Percentiles rank a stretch among this genome's conserved stretches.
These are phyloP conservation scores for Sinodicranocentrus sp. DNA, from an alignment of 2,888 invertebrate species.

Conservation along the genomic window DNA sequence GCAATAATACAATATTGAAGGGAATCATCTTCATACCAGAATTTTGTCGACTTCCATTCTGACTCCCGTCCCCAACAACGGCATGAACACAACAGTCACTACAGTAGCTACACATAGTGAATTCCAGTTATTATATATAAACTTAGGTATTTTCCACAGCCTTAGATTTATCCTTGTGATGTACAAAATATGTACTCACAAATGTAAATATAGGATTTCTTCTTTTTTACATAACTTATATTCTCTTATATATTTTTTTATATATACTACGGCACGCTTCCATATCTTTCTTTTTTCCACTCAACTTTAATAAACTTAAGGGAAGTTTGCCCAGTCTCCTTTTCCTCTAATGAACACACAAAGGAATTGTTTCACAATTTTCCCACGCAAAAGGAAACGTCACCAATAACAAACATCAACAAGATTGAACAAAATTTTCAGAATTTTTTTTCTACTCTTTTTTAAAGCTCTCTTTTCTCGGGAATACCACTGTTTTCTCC, in stretches of 20 bases:
- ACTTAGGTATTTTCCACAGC: slow-evolving; percentile 20
- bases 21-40: slow-evolving; percentile 73
- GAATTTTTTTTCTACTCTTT: too few species aligned
- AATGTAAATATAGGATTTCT: neutral
- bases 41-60: slow-evolving; percentile 73
- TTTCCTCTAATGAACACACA: slow-evolving; percentile 40
- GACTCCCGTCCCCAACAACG: slow-evolving; percentile 73
- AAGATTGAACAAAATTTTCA: neutral
- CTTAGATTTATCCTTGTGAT: slow-evolving; percentile 21
- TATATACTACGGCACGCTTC: too few species aligned
- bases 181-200: slow-evolving; percentile 3
- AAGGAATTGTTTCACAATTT: slow-evolving; percentile 43
- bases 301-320: slow-evolving; percentile 53
- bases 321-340: slow-evolving; percentile 29
- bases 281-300: slow-evolving; percentile 9
- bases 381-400: slow-evolving; percentile 20
- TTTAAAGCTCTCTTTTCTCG: slow-evolving; percentile 18
- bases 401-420: slow-evolving; percentile 20
- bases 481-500: too few species aligned
- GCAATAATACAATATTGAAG: slow-evolving; percentile 1
- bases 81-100: slow-evolving; percentile 75
- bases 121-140: slow-evolving; percentile 36
- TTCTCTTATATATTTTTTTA: too few species aligned
- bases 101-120: slow-evolving; percentile 74
- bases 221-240: neutral